A percentile compares a stretch with the other conserved stretches of the same genome.
These are phyloP conservation scores for Lypha dubia DNA, from an alignment of 2,888 invertebrate species.

Conservation along the genomic window DNA sequence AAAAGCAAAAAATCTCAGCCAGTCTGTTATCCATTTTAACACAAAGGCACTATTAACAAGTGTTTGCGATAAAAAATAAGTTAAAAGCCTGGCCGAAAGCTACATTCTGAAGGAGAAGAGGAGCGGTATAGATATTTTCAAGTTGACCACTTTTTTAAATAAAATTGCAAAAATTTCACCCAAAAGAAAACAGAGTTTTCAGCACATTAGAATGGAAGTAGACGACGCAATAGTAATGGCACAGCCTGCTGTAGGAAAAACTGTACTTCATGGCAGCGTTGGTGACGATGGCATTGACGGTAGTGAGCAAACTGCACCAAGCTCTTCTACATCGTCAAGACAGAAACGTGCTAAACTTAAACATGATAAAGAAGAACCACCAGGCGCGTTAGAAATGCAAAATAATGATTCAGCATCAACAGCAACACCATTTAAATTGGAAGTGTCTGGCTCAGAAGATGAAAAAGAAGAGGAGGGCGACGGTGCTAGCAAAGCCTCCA, in stretches of 20 bases:
- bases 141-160: conserved; percentile 33
- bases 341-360: conserved; percentile 67
- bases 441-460: conserved; percentile 71
- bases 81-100: conserved; percentile 10
- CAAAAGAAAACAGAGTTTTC: conserved; percentile 78
- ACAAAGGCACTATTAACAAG: conserved; percentile 40
- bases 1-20: conserved; percentile 49
- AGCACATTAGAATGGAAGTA: conserved; percentile 78
- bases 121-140: background rate
- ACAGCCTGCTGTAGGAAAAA: conserved; percentile 57
- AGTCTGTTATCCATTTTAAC: conserved; percentile 34
- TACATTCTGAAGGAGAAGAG: background rate
- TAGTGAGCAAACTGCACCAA: conserved; percentile 47
- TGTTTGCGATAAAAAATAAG: conserved; percentile 29
- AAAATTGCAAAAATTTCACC: conserved; percentile 77
- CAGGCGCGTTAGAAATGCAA: conserved; percentile 36
- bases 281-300: conserved; percentile 19
- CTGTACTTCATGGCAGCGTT: conserved; percentile 60
- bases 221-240: conserved; percentile 74
- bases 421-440: conserved; percentile 71
- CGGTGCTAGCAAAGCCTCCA: conserved; percentile 22
- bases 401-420: conserved; percentile 64
- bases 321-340: conserved; percentile 51
- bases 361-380: conserved; percentile 64
- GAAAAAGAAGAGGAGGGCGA: conserved; percentile 44